These are phyloP conservation scores for Coremacera marginata DNA, from an alignment of 2,888 invertebrate genomes.

Conservation along the genomic window DNA sequence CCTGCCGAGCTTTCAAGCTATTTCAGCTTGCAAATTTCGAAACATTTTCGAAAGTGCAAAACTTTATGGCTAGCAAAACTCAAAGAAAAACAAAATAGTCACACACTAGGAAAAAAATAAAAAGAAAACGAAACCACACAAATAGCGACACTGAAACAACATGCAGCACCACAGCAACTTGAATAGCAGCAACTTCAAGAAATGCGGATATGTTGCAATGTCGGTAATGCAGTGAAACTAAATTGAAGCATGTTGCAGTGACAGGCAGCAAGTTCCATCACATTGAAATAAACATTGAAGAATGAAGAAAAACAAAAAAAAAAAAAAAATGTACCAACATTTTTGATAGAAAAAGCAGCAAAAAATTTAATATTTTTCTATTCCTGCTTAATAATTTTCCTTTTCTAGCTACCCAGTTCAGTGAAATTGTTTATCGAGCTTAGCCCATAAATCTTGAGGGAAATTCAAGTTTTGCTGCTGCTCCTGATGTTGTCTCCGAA, in stretches of 20 bases:
- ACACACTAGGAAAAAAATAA: not conserved
- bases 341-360: not conserved
- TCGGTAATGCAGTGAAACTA: conserved; percentile 45
- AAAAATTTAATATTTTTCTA: not conserved
- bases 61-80: not conserved
- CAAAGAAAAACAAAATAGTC: not conserved
- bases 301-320: not conserved
- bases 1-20: not conserved
- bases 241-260: conserved; percentile 27
- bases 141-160: conserved; percentile 46
- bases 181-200: conserved; percentile 28
- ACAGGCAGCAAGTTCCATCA: not conserved
- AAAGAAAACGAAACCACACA: not conserved
- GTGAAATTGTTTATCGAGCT: conserved; percentile 28
- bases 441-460: conserved; percentile 37
- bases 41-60: conserved; percentile 16
- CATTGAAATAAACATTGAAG: not conserved
- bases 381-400: not conserved
- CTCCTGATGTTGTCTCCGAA: not conserved
- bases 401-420: not conserved
- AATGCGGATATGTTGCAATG: conserved; percentile 43
- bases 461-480: conserved; percentile 24
- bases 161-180: conserved; percentile 29
- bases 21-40: conserved; percentile 13
- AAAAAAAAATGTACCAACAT: not conserved